Evolutionary conservation across 2,888 invertebrate species (phyloP), one percentile per base, ranked within the genome.

Genomic region (Pristionchus japonicus): DNA sequence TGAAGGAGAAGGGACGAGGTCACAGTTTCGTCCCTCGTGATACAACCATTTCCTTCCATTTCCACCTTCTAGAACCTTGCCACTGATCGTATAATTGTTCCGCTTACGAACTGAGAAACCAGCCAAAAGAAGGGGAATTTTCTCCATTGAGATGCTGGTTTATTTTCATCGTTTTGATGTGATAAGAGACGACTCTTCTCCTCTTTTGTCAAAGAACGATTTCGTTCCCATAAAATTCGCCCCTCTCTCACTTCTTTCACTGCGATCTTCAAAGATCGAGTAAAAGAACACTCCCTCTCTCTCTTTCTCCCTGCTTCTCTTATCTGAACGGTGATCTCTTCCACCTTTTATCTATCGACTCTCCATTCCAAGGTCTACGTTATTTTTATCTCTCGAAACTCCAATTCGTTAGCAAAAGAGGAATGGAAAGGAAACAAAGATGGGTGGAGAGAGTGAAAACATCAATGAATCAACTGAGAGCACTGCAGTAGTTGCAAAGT

Each of bases 181-280:
- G 64, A 67, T 67, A 67, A 67, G 31, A 70, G 70, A 31, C 70
- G 70, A 37, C 70, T 70, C 70, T 31, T 2, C 20, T 0, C n/a
- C 23, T 43, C n/a, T 77, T n/a, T 83, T 47, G 52, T 61, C 61
- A 37, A 20, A 15, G 23, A 31, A 17, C 83, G 23, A 34, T 47
- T 52, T 52, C 37, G n/a, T 52, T 52, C 83, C 61, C 83, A 83
- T 57, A 57, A 57, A 57, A 37, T 52, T 23, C n/a, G 3, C 52
- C n/a, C n/a, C n/a, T n/a, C 37, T 31, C 34, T 57, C 52, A 57
- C 57, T 82, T 43, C 52, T 57, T 83, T 83, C 57, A 37, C 52
- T 52, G 7, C 61, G 23, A 83, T 57, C 52, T 83, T 83, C 43
- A n/a, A 83, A 52, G 34, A 61, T 83, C 83, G 83, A 43, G 37